These are phyloP conservation scores for Spodoptera frugiperda DNA, from an alignment of 1,140 invertebrate genomes.

Conservation along the genomic window DNA sequence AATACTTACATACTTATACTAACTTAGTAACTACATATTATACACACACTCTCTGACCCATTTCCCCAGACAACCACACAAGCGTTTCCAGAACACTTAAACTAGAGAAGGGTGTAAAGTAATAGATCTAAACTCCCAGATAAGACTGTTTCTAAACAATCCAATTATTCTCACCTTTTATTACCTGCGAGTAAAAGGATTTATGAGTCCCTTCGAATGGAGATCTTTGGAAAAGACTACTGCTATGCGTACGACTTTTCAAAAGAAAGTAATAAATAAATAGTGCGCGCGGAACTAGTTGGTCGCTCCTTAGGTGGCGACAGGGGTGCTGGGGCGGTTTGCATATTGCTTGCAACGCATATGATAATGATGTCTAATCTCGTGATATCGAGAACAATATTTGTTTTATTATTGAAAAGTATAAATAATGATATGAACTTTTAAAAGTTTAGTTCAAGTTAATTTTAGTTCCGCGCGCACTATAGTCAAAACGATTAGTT, in stretches of 20 bases:
- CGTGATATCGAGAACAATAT: too few relatives aligned
- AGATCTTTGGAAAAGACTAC: neutral
- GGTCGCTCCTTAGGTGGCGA: too few relatives aligned
- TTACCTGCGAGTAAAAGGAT: constrained; percentile 41
- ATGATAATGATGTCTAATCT: too few relatives aligned
- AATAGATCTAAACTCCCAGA: constrained; percentile 39
- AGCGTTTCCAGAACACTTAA: neutral
- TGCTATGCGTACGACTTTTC: constrained; percentile 1
- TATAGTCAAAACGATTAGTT: too few relatives aligned
- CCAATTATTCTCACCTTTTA: constrained; percentile 43
- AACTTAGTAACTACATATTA: neutral
- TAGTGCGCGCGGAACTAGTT: too few relatives aligned
- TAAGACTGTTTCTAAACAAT: constrained; percentile 34
- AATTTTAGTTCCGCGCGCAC: too few relatives aligned
- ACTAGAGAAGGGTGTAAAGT: constrained; percentile 8
- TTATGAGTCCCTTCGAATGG: constrained; percentile 24
- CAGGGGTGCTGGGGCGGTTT: too few relatives aligned
- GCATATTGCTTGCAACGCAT: too few relatives aligned
- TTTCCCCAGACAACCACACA: too few relatives aligned
- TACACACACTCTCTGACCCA: neutral
- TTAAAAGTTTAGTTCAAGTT: too few relatives aligned
- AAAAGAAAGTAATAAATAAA: neutral
- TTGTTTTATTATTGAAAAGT: too few relatives aligned
- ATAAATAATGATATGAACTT: too few relatives aligned
- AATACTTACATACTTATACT: neutral